Evolutionary conservation across 2,888 invertebrate genomes (phyloP), one percentile per base, ranked within the genome.

Genomic region (Hesperia comma): DNA sequence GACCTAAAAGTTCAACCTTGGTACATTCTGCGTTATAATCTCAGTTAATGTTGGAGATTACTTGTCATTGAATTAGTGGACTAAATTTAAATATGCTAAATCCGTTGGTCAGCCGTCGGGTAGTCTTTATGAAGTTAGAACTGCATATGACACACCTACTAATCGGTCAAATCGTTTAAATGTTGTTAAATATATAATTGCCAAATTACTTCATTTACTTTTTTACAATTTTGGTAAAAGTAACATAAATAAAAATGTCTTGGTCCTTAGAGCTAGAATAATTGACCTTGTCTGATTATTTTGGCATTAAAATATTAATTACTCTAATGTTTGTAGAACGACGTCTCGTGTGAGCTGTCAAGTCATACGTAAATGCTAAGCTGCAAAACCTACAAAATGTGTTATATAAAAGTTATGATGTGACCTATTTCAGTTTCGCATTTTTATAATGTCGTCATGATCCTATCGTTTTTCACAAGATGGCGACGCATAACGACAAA

Each of bases 391-490:
- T n/a, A 37, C 26, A 51, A 37, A n/a, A 61, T 51, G n/a, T 61
- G 64, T 77, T 74, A 75, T 72, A 69, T 72, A 70, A 75, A 71
- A 70, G 60, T 71, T 74, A 73, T 75, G 69, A 72, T 71, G 70
- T 86, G 86, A 87, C 85, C 87, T 80, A 86, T 80, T 86, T 88
- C 75, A 75, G 76, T 79, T 77, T 80, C 81, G 83, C 85, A 84
- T 85, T 86, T 89, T 90, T 86, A 88, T 90, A 81, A 82, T 83
- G 83, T 84, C 87, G 88, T 87, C 86, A 86, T 78, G 83, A 90
- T 92, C 85, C 91, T 92, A 92, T 92, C 91, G 87, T 90, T 92
- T 92, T 92, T 92, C 92, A 92, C 92, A 92, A 92, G 91, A 92
- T 92, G 92, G 92, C 92, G 92, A 86, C 92, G 87, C 85, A 79